Evolutionary conservation across 2,888 invertebrate genomes (phyloP).

Genomic region (Ommatoiulus sabulosus): DNA sequence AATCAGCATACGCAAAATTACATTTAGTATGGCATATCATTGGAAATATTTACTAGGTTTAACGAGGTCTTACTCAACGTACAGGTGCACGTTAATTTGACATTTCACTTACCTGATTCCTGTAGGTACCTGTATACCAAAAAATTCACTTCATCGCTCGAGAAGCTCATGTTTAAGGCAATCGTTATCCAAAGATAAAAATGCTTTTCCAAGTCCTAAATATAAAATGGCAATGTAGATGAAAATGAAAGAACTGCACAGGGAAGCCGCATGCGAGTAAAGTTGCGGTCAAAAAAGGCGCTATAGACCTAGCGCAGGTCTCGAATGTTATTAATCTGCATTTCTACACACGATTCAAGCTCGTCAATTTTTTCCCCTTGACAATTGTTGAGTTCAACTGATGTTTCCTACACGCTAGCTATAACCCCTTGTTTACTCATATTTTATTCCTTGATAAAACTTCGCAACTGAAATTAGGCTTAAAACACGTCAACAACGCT

Average conservation of each 20-base stretch:
- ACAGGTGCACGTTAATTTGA: background rate
- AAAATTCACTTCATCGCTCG: constrained; percentile 99
- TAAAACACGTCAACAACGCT: constrained; percentile 40
- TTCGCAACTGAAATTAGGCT: constrained; percentile 27
- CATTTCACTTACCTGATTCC: constrained; percentile 84
- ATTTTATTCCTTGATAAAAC: background rate
- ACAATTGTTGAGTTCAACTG: background rate
- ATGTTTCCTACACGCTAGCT: background rate
- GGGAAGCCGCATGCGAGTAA: background rate
- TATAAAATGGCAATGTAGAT: background rate
- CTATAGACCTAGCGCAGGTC: background rate
- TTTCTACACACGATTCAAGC: background rate
- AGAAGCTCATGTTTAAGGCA: constrained; percentile 85
- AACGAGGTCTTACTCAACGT: background rate
- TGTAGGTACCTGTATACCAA: constrained; percentile 97
- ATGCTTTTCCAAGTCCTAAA: background rate
- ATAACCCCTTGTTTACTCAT: background rate
- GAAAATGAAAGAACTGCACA: background rate
- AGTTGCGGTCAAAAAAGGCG: constrained; percentile 5
- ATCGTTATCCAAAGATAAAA: constrained; percentile 38
- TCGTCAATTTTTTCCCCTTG: background rate
- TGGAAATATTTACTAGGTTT: background rate
- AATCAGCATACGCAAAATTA: too few species aligned
- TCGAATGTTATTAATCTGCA: background rate
- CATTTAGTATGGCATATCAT: too few species aligned